Evolutionary conservation across 1,140 invertebrate species (phyloP), one percentile per base, ranked within the genome.

Genomic region (Eupeodes corollae): DNA sequence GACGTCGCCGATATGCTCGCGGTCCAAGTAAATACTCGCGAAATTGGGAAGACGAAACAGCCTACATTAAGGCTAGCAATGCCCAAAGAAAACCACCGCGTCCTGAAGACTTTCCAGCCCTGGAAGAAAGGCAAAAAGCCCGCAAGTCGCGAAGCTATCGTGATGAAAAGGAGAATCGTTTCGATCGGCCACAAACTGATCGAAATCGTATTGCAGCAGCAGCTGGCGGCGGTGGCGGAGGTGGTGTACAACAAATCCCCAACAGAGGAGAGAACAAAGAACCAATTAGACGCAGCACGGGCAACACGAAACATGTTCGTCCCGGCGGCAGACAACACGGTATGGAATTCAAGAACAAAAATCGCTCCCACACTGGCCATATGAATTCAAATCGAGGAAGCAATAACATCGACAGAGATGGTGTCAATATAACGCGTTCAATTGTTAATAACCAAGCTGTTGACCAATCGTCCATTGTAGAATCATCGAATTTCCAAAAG

Each of bases 21-120:
- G 89, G 89, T 6, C 91, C 89, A 0, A 91, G 84, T 58, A 91
- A 91, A 64, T 93, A 94, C 63, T 89, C 85, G 0, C 75, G 89
- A 12, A 90, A 88, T 52, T 94, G 89, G 88, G 87, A 91, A 65
- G 89, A 92, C 62, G 87, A 89, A 64, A 84, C 88, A 61, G 89
- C 89, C 1, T 94, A 92, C 58, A 67, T 75, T 37, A 71, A 69
- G 33, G 55, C 63, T 2, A 67, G 65, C 10, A 62, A 62, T 19
- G 58, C 58, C 34, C 57, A 58, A 46, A 56, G 57, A 11, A 63
- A 65, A 39, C 60, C 52, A 13, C 68, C 55, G 8, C 54, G 55
- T n/a, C 66, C 59, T 0, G 67, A 69, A 44, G 69, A 71, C 37
- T 71, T 71, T 44, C 68, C 69, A 13, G 67, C 66, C 0, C 52